A percentile compares a stretch with the other conserved stretches of the same genome.
phyloP scores from a whole-genome alignment of 2,797 vertebrate genomes.

The Neoniphon sammara region DNA sequence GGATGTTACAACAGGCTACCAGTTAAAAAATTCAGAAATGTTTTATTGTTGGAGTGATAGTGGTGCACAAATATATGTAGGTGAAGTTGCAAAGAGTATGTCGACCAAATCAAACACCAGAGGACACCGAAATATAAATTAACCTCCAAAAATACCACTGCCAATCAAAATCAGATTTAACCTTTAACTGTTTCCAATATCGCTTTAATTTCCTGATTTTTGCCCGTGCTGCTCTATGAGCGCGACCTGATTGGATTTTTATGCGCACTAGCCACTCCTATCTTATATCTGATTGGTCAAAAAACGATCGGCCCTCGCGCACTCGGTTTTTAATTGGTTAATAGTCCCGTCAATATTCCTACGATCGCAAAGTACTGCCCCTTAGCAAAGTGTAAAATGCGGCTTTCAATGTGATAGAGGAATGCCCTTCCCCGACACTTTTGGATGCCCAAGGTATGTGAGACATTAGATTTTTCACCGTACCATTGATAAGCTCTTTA shows the following conservation, averaged over 20 bases:
- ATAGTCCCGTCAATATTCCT: conserved; percentile 8
- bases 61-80: too few species aligned
- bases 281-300: conserved; percentile 57
- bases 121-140: too few species aligned
- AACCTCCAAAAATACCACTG: too few species aligned
- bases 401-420: conserved; percentile 64
- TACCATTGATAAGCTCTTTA: conserved; percentile 1
- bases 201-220: background rate
- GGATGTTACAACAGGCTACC: too few species aligned
- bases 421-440: conserved; percentile 77
- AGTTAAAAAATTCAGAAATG: too few species aligned
- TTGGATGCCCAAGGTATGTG: conserved; percentile 59
- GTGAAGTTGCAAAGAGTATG: too few species aligned
- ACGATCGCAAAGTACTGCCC: conserved; percentile 28
- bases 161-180: too few species aligned
- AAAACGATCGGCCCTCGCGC: rapidly evolving
- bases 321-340: conserved; percentile 53
- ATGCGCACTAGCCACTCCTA: background rate
- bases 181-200: too few species aligned
- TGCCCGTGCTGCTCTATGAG: conserved; percentile 4
- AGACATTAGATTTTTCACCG: conserved; percentile 53
- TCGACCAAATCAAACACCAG: too few species aligned
- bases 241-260: conserved; percentile 56
- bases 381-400: conserved; percentile 61
- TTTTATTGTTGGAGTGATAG: too few species aligned